phyloP scores from a whole-genome alignment of 2,888 invertebrate species.

The Parnassius mnemosyne region DNA sequence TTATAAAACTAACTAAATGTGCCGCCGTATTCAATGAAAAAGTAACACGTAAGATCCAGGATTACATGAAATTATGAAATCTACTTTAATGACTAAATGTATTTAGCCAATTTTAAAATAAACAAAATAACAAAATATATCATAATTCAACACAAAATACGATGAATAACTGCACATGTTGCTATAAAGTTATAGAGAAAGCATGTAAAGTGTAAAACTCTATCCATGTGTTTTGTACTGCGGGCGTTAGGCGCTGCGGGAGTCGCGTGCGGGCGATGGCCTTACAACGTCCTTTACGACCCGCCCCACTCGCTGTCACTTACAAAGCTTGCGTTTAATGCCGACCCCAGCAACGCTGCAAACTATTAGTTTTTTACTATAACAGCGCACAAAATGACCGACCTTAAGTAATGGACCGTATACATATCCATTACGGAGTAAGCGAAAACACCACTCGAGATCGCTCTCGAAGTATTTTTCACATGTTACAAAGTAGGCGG shows the following conservation, averaged over 20 bases:
- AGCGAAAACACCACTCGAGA: conserved; percentile 23
- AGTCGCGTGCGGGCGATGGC: conserved; percentile 55
- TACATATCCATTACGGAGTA: conserved; percentile 26
- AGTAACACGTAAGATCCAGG: too few relatives aligned
- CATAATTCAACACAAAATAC: not conserved
- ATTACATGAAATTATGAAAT: too few relatives aligned
- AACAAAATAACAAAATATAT: not conserved
- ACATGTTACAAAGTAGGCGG: conserved; percentile 6
- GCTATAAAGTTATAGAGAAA: conserved; percentile 3
- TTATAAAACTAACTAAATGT: too few relatives aligned
- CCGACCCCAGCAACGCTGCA: conserved; percentile 42
- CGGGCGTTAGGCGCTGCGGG: conserved; percentile 33
- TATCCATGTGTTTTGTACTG: conserved; percentile 20
- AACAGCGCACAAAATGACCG: conserved; percentile 43
- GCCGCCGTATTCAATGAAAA: too few relatives aligned
- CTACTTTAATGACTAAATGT: too few relatives aligned
- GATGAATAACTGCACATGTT: not conserved
- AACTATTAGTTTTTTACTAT: conserved; percentile 53
- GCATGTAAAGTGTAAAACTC: conserved; percentile 20
- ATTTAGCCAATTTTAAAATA: conserved; percentile 12
- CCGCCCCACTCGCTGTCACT: conserved; percentile 50
- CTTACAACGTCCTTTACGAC: conserved; percentile 60
- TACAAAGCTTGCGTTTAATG: conserved; percentile 67
- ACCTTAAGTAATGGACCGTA: conserved; percentile 28
- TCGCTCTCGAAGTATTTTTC: conserved; percentile 20